Conservation (phyloP, 1,140 invertebrate species). For the Drosophila azteca region DNA sequence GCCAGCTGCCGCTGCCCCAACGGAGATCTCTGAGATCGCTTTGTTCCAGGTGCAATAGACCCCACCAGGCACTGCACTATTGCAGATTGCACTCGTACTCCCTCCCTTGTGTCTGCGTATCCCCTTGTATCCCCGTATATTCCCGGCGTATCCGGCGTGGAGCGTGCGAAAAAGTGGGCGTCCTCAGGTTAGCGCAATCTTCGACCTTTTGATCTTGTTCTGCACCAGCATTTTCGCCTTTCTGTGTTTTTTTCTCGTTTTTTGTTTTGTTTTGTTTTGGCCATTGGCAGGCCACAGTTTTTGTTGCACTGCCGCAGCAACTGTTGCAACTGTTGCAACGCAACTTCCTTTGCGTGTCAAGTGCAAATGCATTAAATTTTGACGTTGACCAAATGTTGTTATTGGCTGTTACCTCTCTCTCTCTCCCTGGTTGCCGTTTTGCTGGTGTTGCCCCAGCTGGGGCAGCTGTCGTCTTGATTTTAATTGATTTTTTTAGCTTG, state of each 20-base stretch:
- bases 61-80: slow-evolving; percentile 44
- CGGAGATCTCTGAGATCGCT: slow-evolving; percentile 17
- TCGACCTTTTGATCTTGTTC: slow-evolving; percentile 81
- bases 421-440: slow-evolving; percentile 1
- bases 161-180: slow-evolving; percentile 81
- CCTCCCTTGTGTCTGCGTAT: slow-evolving; percentile 51
- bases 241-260: not conserved
- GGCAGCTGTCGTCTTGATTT: slow-evolving; percentile 75
- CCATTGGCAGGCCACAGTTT: slow-evolving; percentile 38
- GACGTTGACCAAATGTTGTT: slow-evolving; percentile 70
- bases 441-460: slow-evolving; percentile 16
- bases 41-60: not conserved
- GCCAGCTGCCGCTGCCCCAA: slow-evolving; percentile 20
- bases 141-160: slow-evolving; percentile 60
- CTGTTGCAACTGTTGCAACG: slow-evolving; percentile 54
- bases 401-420: slow-evolving; percentile 7
- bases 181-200: slow-evolving; percentile 74
- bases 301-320: slow-evolving; percentile 36
- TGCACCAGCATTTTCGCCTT: slow-evolving; percentile 24
- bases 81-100: slow-evolving; percentile 60
- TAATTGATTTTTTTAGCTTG: slow-evolving; percentile 70
- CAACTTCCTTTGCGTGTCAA: slow-evolving; percentile 81
- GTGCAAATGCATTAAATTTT: slow-evolving; percentile 79
- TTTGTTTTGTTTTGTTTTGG: slow-evolving; percentile 29
- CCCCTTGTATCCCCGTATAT: slow-evolving; percentile 13